Base-by-base conservation (phyloP, 2,797 vertebrate species). In the Oceanodroma leucorhoa region DNA sequence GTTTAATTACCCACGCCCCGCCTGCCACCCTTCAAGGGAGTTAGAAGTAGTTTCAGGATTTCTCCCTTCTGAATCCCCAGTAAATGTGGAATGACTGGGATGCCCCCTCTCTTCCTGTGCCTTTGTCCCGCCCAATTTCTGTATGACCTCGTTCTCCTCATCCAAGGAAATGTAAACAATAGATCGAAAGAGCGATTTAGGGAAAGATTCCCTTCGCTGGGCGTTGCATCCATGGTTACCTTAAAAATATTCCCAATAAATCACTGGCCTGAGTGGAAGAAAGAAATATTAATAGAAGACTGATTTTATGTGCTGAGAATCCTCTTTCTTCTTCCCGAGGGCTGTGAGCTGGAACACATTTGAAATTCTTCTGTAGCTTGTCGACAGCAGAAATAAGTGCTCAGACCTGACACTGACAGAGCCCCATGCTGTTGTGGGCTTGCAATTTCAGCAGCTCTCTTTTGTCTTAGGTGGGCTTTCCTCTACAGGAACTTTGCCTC, bases 1-100 rank as follows among this genome's bases (percentile, higher is more conserved):
- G n/a, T 64, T 73, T 66, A 38, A 43, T 72, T 46, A 19, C 36
- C 16, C 14, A 43, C 0, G 1, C 6, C 10, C 11, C 0, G 0
- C 23, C 36, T 57, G 53, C 26, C 23, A 36, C 32, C 3, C 40
- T 78, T 51, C 41, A 67, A 50, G 32, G 26, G 29, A 77, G 70
- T 70, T 21, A 67, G 32, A 26, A 71, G 8, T 46, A 34, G 19
- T n/a, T 61, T 58, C 38, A 45, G 40, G 32, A 32, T 34, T 64
- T 87, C 38, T 76, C n/a, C 34, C 30, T 75, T 89, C 54, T 72
- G 54, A 78, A 57, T 43, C 14, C 20, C 16, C 12, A 23, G 6
- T 41, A 65, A 75, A 69, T 9, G 5, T 45, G 13, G 11, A 60
- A 13, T 54, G 60, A 32, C 29, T 65, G 16, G 10, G n/a, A 65